These are phyloP conservation scores for Capitulum mitella DNA, from an alignment of 2,888 invertebrate genomes.

Conservation along the genomic window DNA sequence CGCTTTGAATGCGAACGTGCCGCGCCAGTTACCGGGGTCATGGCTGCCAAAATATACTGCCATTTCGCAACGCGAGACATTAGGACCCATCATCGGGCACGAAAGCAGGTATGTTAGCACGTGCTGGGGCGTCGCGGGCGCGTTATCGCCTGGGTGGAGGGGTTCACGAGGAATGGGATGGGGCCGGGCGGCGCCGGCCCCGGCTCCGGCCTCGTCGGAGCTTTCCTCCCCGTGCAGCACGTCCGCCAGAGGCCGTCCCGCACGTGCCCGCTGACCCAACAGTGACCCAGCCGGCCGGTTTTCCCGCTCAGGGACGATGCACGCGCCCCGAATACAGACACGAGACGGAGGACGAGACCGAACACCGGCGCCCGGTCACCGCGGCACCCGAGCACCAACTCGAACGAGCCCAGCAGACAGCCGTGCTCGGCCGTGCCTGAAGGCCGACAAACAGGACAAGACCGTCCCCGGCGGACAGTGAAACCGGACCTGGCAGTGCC, in stretches of 20 bases:
- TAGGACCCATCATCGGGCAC: neutral
- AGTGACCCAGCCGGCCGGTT: too few species aligned
- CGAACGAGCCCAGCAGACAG: too few species aligned
- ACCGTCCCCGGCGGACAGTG: neutral
- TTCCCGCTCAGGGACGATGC: too few species aligned
- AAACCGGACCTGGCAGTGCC: neutral
- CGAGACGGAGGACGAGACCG: too few species aligned
- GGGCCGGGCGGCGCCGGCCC: neutral
- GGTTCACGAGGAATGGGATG: too few species aligned
- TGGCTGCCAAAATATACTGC: neutral
- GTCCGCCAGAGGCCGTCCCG: neutral
- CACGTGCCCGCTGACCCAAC: neutral
- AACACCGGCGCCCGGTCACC: too few species aligned
- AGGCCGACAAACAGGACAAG: too few species aligned
- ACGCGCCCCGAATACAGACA: too few species aligned
- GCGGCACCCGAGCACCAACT: too few species aligned
- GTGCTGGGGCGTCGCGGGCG: neutral
- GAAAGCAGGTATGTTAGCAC: neutral
- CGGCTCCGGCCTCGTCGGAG: neutral
- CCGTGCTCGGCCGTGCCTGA: neutral
- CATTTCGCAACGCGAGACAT: neutral
- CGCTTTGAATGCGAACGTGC: neutral
- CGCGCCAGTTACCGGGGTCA: neutral
- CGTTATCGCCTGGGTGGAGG: too few species aligned
- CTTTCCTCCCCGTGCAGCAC: neutral